A percentile compares a stretch with the other conserved stretches of the same genome.
Evolutionary conservation across 2,888 invertebrate genomes (phyloP).

Genomic region (Rhopalosiphum nymphaeae): DNA sequence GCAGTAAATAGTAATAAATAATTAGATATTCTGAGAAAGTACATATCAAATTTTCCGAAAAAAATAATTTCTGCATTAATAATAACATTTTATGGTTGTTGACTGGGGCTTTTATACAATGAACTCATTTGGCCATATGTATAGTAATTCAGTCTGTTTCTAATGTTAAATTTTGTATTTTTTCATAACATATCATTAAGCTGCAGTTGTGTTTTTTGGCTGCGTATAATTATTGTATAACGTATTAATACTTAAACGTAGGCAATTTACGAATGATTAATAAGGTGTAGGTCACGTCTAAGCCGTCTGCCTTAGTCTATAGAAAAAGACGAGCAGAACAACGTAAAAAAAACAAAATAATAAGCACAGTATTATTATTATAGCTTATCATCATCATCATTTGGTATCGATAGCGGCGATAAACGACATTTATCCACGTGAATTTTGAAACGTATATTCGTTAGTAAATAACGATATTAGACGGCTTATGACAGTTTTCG

Average conservation of each 20-base stretch:
- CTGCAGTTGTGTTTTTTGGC: neutral
- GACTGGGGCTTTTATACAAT: neutral
- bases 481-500: constrained; percentile 22
- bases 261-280: neutral
- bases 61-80: neutral
- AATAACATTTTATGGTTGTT: neutral
- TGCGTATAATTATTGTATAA: neutral
- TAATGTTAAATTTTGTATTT: neutral
- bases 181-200: neutral
- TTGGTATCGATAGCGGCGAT: neutral
- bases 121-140: neutral
- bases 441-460: neutral
- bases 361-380: neutral
- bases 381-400: neutral
- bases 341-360: neutral
- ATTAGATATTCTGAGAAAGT: neutral
- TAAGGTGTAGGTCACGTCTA: neutral
- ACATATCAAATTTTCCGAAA: neutral
- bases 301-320: neutral
- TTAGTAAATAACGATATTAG: constrained; percentile 1
- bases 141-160: neutral
- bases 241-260: neutral
- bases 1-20: neutral
- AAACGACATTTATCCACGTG: neutral
- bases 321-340: neutral